phyloP scores from a whole-genome alignment of 2,797 vertebrate genomes.

The Gobio occitaniae region DNA sequence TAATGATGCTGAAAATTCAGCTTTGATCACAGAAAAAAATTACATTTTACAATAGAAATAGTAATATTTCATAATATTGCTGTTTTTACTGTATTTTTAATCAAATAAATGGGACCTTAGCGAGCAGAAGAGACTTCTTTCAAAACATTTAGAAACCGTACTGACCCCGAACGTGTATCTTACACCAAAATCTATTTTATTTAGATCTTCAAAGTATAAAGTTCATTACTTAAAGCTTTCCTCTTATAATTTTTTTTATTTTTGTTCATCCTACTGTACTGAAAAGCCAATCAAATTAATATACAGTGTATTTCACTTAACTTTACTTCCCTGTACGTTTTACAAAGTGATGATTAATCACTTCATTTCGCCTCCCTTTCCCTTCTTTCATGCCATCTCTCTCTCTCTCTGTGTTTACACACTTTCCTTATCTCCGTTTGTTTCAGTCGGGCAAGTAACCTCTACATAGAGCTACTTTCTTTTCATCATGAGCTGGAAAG shows the following conservation, averaged over 20 bases:
- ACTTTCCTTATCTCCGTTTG: constrained; percentile 16
- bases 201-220: neutral
- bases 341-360: neutral
- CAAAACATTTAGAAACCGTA: neutral
- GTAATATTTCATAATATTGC: neutral
- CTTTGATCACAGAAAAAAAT: neutral
- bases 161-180: neutral
- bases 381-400: constrained; percentile 1
- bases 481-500: constrained; percentile 37
- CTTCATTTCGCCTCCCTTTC: neutral
- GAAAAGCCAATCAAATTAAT: neutral
- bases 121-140: too few relatives aligned
- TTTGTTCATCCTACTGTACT: neutral
- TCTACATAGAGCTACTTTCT: constrained; percentile 6
- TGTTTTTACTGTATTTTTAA: neutral
- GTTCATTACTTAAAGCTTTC: neutral
- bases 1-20: neutral
- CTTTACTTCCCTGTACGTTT: neutral
- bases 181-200: neutral
- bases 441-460: constrained; percentile 1
- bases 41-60: neutral
- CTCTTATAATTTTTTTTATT: neutral
- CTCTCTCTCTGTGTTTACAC: neutral
- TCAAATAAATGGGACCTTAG: neutral
- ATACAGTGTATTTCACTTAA: neutral